These are phyloP conservation scores for Torymus texanus DNA, from an alignment of 2,888 invertebrate species.

Conservation along the genomic window DNA sequence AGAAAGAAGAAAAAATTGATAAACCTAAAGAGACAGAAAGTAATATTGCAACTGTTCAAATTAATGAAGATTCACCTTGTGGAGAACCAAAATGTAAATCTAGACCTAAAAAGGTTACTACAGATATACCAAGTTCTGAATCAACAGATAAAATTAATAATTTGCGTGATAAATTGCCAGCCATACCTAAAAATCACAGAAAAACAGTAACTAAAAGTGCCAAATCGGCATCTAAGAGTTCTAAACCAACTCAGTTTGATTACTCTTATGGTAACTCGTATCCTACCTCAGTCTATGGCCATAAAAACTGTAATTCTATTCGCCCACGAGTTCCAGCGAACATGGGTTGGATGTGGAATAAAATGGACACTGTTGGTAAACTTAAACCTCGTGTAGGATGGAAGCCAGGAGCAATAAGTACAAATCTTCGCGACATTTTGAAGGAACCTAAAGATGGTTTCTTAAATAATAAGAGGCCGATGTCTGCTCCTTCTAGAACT, in stretches of 20 bases:
- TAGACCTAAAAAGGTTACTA: constrained; percentile 37
- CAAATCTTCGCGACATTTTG: constrained; percentile 60
- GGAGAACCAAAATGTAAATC: constrained; percentile 57
- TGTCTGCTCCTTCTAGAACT: constrained; percentile 48
- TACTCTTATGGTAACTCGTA: constrained; percentile 67
- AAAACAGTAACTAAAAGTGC: too few relatives aligned
- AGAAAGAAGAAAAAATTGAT: constrained; percentile 58
- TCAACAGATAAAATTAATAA: constrained; percentile 16
- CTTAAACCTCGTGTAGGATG: constrained; percentile 66
- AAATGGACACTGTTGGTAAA: constrained; percentile 45
- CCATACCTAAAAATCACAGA: too few relatives aligned
- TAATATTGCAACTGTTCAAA: background rate
- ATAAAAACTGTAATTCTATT: constrained; percentile 65
- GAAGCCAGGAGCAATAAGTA: constrained; percentile 70
- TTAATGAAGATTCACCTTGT: constrained; percentile 54
- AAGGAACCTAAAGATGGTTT: constrained; percentile 60
- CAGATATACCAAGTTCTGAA: constrained; percentile 16
- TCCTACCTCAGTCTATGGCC: constrained; percentile 66
- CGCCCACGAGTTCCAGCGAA: constrained; percentile 68
- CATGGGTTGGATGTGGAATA: constrained; percentile 73
- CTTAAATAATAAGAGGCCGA: constrained; percentile 52
- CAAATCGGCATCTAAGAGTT: background rate
- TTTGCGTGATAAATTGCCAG: constrained; percentile 9
- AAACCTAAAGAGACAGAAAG: constrained; percentile 51
- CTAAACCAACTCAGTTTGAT: constrained; percentile 59